Evolutionary conservation across 2,113 vertebrate species (phyloP).

Genomic region (Lepisosteus osseus): DNA sequence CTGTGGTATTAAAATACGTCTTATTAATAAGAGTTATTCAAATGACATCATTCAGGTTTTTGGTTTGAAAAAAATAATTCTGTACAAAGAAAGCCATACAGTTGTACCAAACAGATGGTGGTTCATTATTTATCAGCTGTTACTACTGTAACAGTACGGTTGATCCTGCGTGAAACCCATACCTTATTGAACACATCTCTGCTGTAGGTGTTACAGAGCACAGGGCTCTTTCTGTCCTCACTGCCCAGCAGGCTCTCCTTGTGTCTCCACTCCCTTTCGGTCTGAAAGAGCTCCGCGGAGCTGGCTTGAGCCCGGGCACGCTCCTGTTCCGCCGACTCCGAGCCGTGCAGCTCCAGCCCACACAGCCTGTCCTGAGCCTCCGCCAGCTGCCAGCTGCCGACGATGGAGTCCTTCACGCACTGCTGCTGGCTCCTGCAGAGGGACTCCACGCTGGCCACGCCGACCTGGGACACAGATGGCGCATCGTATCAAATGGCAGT

Average conservation of each 20-base stretch:
- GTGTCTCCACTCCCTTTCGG: slow-evolving; percentile 88
- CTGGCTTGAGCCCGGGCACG: slow-evolving; percentile 75
- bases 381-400: slow-evolving; percentile 87
- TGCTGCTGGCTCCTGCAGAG: slow-evolving; percentile 85
- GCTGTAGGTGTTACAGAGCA: slow-evolving; percentile 70
- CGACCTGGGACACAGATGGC: slow-evolving; percentile 44
- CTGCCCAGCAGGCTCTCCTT: slow-evolving; percentile 86
- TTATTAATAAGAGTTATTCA: too few relatives aligned
- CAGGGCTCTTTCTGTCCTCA: slow-evolving; percentile 70
- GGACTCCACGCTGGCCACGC: slow-evolving; percentile 73
- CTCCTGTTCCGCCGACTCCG: slow-evolving; percentile 88
- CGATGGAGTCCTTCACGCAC: slow-evolving; percentile 83
- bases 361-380: slow-evolving; percentile 93
- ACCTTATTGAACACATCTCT: slow-evolving; percentile 95
- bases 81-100: too few relatives aligned
- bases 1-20: too few relatives aligned
- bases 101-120: too few relatives aligned
- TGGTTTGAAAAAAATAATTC: too few relatives aligned
- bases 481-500: too few relatives aligned
- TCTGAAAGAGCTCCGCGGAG: slow-evolving; percentile 75
- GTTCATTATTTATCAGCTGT: too few relatives aligned
- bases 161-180: slow-evolving; percentile 25
- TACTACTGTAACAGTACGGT: too few relatives aligned
- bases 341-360: slow-evolving; percentile 86
- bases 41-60: too few relatives aligned